phyloP scores from a whole-genome alignment of 2,888 invertebrate species.

The Sepioteuthis lessoniana region DNA sequence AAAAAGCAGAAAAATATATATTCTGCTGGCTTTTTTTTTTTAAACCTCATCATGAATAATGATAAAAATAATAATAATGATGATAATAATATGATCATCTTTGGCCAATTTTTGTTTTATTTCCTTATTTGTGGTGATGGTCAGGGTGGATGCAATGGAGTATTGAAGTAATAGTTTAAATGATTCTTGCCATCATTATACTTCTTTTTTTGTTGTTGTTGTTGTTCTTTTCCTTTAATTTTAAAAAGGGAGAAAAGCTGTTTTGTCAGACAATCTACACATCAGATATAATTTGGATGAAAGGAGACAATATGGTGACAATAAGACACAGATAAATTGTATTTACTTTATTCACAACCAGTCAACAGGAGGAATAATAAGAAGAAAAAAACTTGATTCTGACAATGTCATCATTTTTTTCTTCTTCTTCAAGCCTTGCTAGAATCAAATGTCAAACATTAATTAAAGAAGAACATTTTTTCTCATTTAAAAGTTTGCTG shows the following conservation, averaged over 20 bases:
- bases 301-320: background rate
- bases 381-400: background rate
- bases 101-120: background rate
- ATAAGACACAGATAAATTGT: no score
- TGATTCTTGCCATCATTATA: background rate
- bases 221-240: background rate
- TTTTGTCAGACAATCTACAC: background rate
- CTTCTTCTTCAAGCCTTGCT: no score
- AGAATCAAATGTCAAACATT: no score
- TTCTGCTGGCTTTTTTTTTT: no score
- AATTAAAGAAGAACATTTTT: no score
- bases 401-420: no score
- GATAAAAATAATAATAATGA: no score
- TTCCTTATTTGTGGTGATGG: background rate
- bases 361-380: background rate
- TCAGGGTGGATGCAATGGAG: background rate
- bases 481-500: no score
- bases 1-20: no score
- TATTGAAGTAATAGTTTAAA: background rate
- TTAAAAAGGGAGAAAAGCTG: background rate
- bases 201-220: no score
- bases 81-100: no score
- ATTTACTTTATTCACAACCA: background rate
- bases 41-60: background rate
- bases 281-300: constrained; percentile 10